Evolutionary conservation across 2,797 vertebrate species (phyloP), one percentile per base, ranked within the genome.

Genomic region (Antrozous pallidus): DNA sequence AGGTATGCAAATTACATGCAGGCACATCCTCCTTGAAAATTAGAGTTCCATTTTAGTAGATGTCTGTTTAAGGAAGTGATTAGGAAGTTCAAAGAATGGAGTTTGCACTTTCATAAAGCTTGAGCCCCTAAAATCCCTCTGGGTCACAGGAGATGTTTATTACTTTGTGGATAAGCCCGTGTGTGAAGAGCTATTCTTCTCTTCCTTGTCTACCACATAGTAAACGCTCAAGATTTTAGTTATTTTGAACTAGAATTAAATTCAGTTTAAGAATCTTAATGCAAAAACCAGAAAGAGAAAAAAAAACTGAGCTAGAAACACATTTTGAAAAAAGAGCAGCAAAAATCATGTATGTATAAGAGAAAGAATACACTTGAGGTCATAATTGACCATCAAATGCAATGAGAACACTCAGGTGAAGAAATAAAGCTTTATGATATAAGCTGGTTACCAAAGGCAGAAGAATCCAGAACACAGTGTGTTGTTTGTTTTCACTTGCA

Each of bases 391-490:
- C 2, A 0, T 70, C 40, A 90, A 95, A 65, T 73, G 40, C 14
- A 93, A 49, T 89, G 85, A 88, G 79, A 93, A 86, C 92, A 73
- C 71, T 51, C 81, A 85, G 16, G 26, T 38, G 33, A 96, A 96
- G 33, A 96, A 96, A 94, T 88, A 91, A 95, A 96, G 61, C 36
- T 92, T 93, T 56, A 91, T 84, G 40, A 65, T 40, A 92, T 33
- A 95, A 92, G 28, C n/a, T 82, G 90, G 78, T 92, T 86, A 95
- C 67, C 82, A 91, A 42, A 94, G 65, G 47, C 22, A 90, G 78
- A 93, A 82, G 36, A 36, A 5, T 54, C 26, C 9, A 58, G 33
- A 80, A 70, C 17, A 88, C 67, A 95, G 92, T 67, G 28, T 42
- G 88, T 90, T 18, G 31, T 61, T 93, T 92, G 20, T 85, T 96